These are phyloP conservation scores for Stichopus chloronotus DNA, from an alignment of 35 echinoderm and acorn worm species.

Conservation along the genomic window DNA sequence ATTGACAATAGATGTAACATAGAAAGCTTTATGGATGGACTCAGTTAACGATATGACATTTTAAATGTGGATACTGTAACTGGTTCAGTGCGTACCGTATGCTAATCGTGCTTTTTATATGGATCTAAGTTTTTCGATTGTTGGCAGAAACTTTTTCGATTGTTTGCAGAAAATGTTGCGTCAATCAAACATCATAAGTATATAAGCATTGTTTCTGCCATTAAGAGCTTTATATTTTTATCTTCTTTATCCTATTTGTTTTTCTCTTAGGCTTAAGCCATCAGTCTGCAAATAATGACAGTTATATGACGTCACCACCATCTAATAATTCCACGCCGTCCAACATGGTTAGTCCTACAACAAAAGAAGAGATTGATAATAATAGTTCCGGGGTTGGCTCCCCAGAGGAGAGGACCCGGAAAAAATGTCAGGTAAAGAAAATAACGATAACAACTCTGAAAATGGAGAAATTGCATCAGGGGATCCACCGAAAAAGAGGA, in stretches of 20 bases:
- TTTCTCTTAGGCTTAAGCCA: slow-evolving; percentile 27
- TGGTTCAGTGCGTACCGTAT: no score
- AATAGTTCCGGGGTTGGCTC: slow-evolving; percentile 37
- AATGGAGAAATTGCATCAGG: slow-evolving; percentile 24
- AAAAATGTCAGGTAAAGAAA: slow-evolving; percentile 46
- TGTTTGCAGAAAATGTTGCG: no score
- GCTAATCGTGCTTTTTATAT: no score
- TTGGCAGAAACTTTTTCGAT: no score
- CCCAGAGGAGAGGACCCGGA: slow-evolving; percentile 36
- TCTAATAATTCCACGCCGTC: slow-evolving; percentile 32
- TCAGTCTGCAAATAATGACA: slow-evolving; percentile 21
- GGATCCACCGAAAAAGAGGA: slow-evolving; percentile 69
- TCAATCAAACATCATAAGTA: no score
- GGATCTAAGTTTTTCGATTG: no score
- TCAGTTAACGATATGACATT: no score
- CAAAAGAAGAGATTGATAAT: slow-evolving; percentile 41
- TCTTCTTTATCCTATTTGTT: background rate
- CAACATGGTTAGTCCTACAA: slow-evolving; percentile 34
- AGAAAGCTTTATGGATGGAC: no score
- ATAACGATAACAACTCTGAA: slow-evolving; percentile 31
- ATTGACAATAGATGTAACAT: no score
- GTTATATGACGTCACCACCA: slow-evolving; percentile 21
- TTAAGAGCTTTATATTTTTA: no score
- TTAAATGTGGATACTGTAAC: no score
- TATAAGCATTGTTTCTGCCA: no score